These are phyloP conservation scores for Eristalis arbustorum DNA, from an alignment of 2,888 invertebrate species.

Conservation along the genomic window DNA sequence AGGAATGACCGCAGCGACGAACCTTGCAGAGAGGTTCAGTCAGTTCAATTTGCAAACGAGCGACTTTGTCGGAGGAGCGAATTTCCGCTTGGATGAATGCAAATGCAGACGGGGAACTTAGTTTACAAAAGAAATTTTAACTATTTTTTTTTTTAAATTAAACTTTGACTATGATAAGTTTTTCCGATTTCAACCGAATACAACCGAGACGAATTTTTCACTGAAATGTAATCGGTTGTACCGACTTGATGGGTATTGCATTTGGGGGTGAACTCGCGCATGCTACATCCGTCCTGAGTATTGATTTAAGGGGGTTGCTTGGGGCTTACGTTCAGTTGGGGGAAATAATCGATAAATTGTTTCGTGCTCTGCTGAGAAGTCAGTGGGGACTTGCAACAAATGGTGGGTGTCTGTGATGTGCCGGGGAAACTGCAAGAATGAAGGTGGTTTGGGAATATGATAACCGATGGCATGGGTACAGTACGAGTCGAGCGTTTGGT, in stretches of 20 bases:
- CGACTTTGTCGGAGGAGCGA: not conserved
- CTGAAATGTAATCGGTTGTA: constrained; percentile 72
- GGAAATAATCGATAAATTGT: constrained; percentile 38
- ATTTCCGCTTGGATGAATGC: not conserved
- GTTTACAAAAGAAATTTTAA: constrained; percentile 5
- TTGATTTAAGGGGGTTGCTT: constrained; percentile 44
- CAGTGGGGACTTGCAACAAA: not conserved
- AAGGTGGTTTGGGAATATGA: not conserved
- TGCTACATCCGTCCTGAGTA: constrained; percentile 52
- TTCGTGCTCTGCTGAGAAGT: not conserved
- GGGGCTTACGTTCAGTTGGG: constrained; percentile 15
- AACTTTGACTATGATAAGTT: not conserved
- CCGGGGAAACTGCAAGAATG: not conserved
- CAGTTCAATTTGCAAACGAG: not conserved
- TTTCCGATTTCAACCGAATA: constrained; percentile 74
- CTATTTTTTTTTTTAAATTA: not conserved
- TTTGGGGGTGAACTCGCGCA: constrained; percentile 54
- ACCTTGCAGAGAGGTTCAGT: not conserved
- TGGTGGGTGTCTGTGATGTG: not conserved
- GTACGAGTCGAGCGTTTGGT: not conserved
- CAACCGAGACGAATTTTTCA: constrained; percentile 79
- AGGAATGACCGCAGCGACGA: constrained; percentile 37
- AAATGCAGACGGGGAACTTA: not conserved
- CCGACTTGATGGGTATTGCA: constrained; percentile 45
- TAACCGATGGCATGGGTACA: not conserved